Percentiles rank a stretch among this genome's conserved stretches.
phyloP scores from a whole-genome alignment of 1,140 invertebrate genomes.

The Capitella teleta region DNA sequence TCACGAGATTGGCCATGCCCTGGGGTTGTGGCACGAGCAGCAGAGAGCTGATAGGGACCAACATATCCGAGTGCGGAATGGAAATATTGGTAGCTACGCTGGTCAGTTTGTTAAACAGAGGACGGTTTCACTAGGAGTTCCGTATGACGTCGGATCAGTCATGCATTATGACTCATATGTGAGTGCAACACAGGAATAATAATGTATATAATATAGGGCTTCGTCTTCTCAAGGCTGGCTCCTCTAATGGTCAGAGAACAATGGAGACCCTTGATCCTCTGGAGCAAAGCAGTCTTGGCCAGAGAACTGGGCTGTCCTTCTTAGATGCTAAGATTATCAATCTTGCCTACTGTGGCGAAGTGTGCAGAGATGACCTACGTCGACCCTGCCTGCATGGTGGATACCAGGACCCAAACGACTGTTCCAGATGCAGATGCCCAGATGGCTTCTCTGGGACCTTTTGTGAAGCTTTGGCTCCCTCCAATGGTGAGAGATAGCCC shows the following conservation, averaged over 20 bases:
- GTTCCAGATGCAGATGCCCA: slow-evolving; percentile 26
- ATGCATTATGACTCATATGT: slow-evolving; percentile 31
- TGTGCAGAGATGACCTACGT: background rate
- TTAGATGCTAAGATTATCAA: slow-evolving; percentile 33
- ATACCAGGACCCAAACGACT: slow-evolving; percentile 33
- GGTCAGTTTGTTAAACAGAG: background rate
- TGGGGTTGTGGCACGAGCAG: slow-evolving; percentile 41
- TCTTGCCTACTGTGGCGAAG: slow-evolving; percentile 22
- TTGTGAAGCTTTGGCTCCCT: slow-evolving; percentile 19
- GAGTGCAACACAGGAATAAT: background rate
- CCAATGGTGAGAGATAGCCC: slow-evolving; percentile 8
- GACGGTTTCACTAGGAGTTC: slow-evolving; percentile 3
- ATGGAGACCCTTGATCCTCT: slow-evolving; percentile 20
- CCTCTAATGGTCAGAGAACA: slow-evolving; percentile 11
- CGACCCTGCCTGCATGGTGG: slow-evolving; percentile 21
- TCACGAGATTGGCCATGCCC: slow-evolving; percentile 37
- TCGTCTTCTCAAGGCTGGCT: background rate
- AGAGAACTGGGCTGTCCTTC: slow-evolving; percentile 29
- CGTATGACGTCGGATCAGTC: slow-evolving; percentile 31
- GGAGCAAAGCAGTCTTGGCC: slow-evolving; percentile 24
- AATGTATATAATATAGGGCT: background rate
- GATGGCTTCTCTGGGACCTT: slow-evolving; percentile 23
- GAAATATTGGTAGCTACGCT: slow-evolving; percentile 20
- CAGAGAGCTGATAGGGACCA: slow-evolving; percentile 32
- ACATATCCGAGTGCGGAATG: slow-evolving; percentile 33